Evolutionary conservation across 1,140 invertebrate species (phyloP), one percentile per base, ranked within the genome.

Genomic region (Cherax quadricarinatus): DNA sequence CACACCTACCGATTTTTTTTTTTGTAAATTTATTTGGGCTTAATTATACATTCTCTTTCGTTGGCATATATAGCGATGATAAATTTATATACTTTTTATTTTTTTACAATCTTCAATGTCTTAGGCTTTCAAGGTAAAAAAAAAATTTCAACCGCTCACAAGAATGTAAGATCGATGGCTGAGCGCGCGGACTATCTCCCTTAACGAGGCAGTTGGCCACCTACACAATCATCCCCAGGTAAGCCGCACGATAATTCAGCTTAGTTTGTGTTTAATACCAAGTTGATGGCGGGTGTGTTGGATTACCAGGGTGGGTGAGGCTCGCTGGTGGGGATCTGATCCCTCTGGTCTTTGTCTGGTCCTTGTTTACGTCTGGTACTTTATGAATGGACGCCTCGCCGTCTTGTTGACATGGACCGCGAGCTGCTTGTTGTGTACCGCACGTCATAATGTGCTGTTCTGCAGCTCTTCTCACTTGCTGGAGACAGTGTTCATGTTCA

Each of bases 221-320:
- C 62, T 70, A 70, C 62, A n/a, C 14, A 70, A 70, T 70, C 62
- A 70, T 16, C 12, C 70, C 21, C n/a, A 75, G 70, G 70, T 75
- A 75, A 75, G 70, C 70, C 70, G 70, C 70, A 75, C 70, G 7
- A 75, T 75, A 75, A 24, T 30, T 24, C 70, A 75, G 70, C 70
- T 75, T 75, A 75, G 70, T 75, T 24, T 75, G 6, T 21, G 70
- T 75, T 5, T 75, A 75, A 75, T 75, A 30, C 70, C 70, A 30
- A 30, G 70, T 75, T 75, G 80, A 24, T 21, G 41, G 79, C 16
- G 51, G n/a, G 78, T 24, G 49, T 80, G 78, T n/a, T 7, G 6
- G 62, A 16, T 14, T 70, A 30, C 12, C n/a, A 16, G 79, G 10
- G 62, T 18, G 62, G 10, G 79, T 21, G 41, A 30, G n/a, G n/a